Base-by-base conservation (phyloP, 2,888 invertebrate species). In the Drosophila incognita region DNA sequence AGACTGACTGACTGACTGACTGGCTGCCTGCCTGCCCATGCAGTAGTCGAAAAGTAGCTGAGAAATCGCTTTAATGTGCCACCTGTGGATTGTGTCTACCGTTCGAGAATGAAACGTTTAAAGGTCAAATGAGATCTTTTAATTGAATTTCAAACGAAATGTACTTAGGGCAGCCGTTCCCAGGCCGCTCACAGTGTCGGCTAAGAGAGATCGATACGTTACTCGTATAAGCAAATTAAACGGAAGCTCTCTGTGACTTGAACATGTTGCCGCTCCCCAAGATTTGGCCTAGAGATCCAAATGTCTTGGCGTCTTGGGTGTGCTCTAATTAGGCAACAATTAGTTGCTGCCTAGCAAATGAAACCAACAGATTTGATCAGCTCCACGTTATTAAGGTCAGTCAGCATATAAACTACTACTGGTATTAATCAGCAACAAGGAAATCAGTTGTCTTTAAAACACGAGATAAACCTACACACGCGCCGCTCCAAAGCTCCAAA, bases 71-170 rank as follows among this genome's bases (percentile, higher is more conserved):
- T 83, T 83, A 69, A 72, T 83, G 66, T 61, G 77, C 61, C 69
- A 71, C 62, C 77, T 69, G 80, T 62, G 67, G 54, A 81, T 59
- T 64, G 60, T 52, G 60, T 70, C 63, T 58, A 38, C 38, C 52
- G 57, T 67, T 61, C 48, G 62, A 67, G 76, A 79, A 77, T 58
- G 82, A 46, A 84, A 69, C 82, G 63, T 48, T 62, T 71, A 74
- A 87, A 89, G 88, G 86, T 89, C 77, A 67, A 70, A 68, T 72
- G 74, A 59, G 46, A 69, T 64, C 13, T 59, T 74, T 89, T 89
- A 87, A 87, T 87, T 85, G 74, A 89, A 89, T 89, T 84, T 89
- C 83, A 87, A 85, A 87, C 83, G 83, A 89, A 84, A 85, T 82
- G 90, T 84, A 89, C 90, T 89, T 82, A 68, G 88, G 38, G 62